phyloP scores from a whole-genome alignment of 2,888 invertebrate genomes.

The Orthosia cruda region DNA sequence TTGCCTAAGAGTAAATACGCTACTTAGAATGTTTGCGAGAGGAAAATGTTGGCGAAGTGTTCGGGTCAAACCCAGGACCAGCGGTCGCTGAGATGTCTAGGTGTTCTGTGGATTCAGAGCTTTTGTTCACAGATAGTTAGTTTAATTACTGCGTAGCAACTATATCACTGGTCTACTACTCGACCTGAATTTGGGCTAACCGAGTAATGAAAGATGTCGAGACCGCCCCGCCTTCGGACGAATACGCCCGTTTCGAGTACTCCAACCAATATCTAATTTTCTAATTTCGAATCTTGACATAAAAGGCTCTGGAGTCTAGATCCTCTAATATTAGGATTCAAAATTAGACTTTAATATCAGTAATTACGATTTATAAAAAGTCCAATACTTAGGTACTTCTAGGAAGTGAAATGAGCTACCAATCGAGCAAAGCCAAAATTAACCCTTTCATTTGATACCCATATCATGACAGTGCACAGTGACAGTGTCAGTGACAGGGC shows the following conservation, averaged over 20 bases:
- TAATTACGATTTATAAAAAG: too few species aligned
- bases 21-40: too few species aligned
- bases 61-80: background rate
- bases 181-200: constrained; percentile 11
- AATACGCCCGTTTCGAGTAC: background rate
- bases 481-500: too few species aligned
- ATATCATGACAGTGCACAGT: too few species aligned
- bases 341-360: too few species aligned
- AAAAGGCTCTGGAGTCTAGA: too few species aligned
- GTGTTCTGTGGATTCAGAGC: background rate
- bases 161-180: background rate
- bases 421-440: too few species aligned
- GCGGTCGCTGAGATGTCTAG: background rate
- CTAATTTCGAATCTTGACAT: background rate
- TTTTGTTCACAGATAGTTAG: background rate
- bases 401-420: too few species aligned
- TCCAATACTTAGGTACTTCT: too few species aligned
- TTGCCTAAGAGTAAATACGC: too few species aligned
- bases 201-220: constrained; percentile 16
- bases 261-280: background rate
- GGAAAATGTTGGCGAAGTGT: background rate
- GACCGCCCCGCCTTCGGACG: background rate
- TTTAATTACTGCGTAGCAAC: background rate
- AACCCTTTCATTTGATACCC: too few species aligned
- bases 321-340: too few species aligned